phyloP scores from a whole-genome alignment of 2,888 invertebrate genomes.

The Petrolisthes cinctipes region DNA sequence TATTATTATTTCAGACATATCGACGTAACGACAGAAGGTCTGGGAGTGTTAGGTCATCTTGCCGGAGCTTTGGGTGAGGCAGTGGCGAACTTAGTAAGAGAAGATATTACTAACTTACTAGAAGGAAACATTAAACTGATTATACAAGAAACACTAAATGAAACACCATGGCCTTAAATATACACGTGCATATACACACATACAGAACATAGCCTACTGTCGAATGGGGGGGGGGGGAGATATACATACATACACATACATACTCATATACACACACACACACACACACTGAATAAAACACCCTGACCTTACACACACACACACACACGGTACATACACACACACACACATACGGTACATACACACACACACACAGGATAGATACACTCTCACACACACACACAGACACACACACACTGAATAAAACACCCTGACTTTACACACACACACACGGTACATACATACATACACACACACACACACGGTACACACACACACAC shows the following conservation, averaged over 20 bases:
- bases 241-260: not conserved
- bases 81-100: conserved; percentile 32
- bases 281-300: no score
- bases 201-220: not conserved
- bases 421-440: no score
- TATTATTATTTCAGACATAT: conserved; percentile 34
- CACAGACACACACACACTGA: no score
- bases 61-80: conserved; percentile 26
- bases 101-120: conserved; percentile 26
- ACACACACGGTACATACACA: no score
- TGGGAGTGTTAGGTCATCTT: conserved; percentile 39
- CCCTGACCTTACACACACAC: no score
- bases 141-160: conserved; percentile 39
- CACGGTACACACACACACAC: no score
- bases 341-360: no score
- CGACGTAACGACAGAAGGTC: conserved; percentile 44
- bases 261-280: no score
- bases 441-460: no score
- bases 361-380: no score
- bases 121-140: conserved; percentile 9
- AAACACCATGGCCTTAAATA: conserved; percentile 41
- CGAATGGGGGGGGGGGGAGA: not conserved
- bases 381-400: no score
- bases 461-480: no score
- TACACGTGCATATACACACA: not conserved